phyloP scores from a whole-genome alignment of 2,113 vertebrate genomes.

The Piliocolobus tephrosceles region DNA sequence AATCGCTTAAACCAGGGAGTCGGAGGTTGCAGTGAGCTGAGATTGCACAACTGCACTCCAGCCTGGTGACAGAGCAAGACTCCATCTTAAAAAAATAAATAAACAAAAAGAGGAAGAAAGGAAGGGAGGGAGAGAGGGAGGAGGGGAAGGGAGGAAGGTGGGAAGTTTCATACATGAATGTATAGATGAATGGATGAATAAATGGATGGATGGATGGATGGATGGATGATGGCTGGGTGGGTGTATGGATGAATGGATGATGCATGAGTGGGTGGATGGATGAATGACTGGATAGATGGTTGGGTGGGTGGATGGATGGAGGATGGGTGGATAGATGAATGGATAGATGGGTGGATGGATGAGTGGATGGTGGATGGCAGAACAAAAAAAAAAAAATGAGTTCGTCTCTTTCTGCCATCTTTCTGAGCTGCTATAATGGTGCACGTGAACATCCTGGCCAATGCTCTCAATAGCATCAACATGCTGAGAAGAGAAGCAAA shows the following conservation, averaged over 20 bases:
- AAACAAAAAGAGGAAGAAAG: neutral
- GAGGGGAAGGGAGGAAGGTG: neutral
- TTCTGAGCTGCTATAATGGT: neutral
- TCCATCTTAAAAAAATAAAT: too few species aligned
- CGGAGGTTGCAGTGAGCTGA: too few species aligned
- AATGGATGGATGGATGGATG: neutral
- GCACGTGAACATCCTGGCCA: fast-evolving
- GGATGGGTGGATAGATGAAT: neutral
- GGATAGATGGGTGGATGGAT: too few species aligned
- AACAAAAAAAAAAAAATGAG: neutral
- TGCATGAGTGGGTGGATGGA: too few species aligned
- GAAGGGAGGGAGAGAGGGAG: neutral
- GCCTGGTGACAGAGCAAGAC: too few species aligned
- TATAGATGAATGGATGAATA: too few species aligned
- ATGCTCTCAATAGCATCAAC: neutral
- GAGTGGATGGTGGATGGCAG: neutral
- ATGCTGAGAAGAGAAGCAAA: neutral
- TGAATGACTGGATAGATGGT: too few species aligned
- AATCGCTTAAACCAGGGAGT: too few species aligned
- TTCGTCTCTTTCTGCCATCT: neutral
- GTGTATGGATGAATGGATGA: too few species aligned
- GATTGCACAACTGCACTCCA: too few species aligned
- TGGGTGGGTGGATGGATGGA: neutral
- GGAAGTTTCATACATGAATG: neutral
- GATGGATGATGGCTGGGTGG: too few species aligned